Evolutionary conservation across 2,113 vertebrate species (phyloP), one percentile per base, ranked within the genome.

Genomic region (Chaenogobius annularis): DNA sequence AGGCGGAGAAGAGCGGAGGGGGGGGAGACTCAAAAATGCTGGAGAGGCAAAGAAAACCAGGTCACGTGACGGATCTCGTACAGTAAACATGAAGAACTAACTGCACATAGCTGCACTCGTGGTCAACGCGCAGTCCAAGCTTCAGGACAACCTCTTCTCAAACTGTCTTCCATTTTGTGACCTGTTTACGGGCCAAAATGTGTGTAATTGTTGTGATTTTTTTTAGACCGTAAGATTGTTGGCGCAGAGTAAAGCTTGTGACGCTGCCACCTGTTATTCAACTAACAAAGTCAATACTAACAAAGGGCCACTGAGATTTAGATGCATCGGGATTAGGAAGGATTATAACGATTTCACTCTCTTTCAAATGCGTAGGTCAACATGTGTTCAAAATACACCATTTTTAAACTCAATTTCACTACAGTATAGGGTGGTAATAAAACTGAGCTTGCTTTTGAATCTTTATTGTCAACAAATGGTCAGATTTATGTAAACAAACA

Each of bases 181-280:
- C 75, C 85, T 81, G 78, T 91, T 92, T 84, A 67, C 73, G 74
- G 70, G 83, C 87, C 92, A 91, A 90, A 54, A 88, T 92, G 90
- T 88, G 91, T 68, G 75, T 75, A 85, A 89, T 90, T 92, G 90
- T 90, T 91, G 35, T 91, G 83, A 74, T 88, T 83, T 85, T 73
- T 83, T n/a, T 56, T 46, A 46, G 9, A 46, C 81, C 85, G 66
- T 70, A 65, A 83, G 75, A 81, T 71, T 72, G 73, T 76, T 61
- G 82, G 75, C 73, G 13, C 66, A 44, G 70, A 63, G 46, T 75
- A 72, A 66, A 73, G 69, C 70, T 63, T 81, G 78, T 67, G 77
- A 82, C 19, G 55, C 80, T 92, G 78, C 82, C 92, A 93, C 93
- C 93, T 93, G 91, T 93, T 93, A 92, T 92, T 83, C 81, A 80